Evolutionary conservation across 1,140 invertebrate genomes (phyloP), one percentile per base, ranked within the genome.

Genomic region (Bombus cullumanus): DNA sequence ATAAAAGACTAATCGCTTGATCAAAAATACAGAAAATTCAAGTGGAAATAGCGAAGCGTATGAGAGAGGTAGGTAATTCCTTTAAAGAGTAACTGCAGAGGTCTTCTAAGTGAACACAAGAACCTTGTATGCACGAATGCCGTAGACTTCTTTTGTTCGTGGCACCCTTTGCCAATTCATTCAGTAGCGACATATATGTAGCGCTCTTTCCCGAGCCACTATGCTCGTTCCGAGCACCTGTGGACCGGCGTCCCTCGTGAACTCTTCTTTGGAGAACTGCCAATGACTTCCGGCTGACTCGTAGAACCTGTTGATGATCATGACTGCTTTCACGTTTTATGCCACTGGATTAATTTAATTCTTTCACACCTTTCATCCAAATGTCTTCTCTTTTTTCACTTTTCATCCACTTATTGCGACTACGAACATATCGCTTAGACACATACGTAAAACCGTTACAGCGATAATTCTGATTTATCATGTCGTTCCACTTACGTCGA

Each of bases 281-380:
- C 92, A 93, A 92, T 92, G 91, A 93, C 91, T 90, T 85, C 89
- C 85, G 88, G 88, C 92, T 92, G 88, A 93, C 89, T 86, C 89
- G 89, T 86, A 89, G 86, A 87, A 94, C 93, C 93, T 94, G 93
- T 94, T 93, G 93, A 94, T 93, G 93, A 93, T 89, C 85, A 81
- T 69, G 85, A 88, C 81, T 71, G 31, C 53, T 79, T 85, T 37
- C 79, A 34, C 74, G 37, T 64, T 59, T 72, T 41, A 47, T 62
- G 37, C n/a, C 5, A n/a, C 53, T 37, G 66, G 25, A 71, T 72
- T 78, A 72, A 72, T 71, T 84, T 78, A 69, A 78, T 84, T 71
- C 39, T n/a, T 31, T 37, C 43, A 57, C 9, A 12, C 8, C 59
- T 25, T 18, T 47, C 9, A n/a, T 34, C 41, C 13, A 18, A 41